These are phyloP conservation scores for Perizoma flavofasciatum DNA, from an alignment of 2,888 invertebrate species.

Conservation along the genomic window DNA sequence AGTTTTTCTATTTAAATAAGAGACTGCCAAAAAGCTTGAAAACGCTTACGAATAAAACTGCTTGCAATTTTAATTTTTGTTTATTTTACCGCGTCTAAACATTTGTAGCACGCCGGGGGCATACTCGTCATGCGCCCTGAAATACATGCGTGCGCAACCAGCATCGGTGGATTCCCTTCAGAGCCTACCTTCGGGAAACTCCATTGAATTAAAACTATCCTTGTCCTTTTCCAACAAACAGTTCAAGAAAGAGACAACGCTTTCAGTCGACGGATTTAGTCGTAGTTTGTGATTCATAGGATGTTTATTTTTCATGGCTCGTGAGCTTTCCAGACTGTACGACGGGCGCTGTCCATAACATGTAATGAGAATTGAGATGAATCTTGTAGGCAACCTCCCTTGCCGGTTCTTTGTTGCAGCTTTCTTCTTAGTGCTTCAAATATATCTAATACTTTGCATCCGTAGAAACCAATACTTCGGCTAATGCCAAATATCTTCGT, in stretches of 20 bases:
- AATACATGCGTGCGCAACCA: constrained; percentile 75
- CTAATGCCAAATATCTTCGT: too few species aligned
- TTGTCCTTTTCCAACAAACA: constrained; percentile 42
- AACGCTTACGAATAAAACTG: not conserved
- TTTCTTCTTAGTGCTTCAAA: too few species aligned
- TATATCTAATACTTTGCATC: too few species aligned
- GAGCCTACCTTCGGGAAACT: constrained; percentile 47
- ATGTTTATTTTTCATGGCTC: constrained; percentile 32
- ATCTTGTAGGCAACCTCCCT: not conserved
- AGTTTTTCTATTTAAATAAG: too few species aligned
- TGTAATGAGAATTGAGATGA: constrained; percentile 11
- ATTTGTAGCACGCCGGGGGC: constrained; percentile 58
- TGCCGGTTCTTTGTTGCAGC: not conserved
- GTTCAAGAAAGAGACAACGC: constrained; percentile 34
- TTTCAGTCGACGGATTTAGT: constrained; percentile 17
- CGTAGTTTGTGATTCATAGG: constrained; percentile 32
- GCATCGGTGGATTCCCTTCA: constrained; percentile 54
- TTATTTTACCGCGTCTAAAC: constrained; percentile 56
- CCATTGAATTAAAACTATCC: constrained; percentile 46
- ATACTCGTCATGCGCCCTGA: constrained; percentile 78
- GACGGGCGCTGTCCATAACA: constrained; percentile 24
- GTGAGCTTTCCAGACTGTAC: constrained; percentile 29
- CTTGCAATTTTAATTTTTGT: constrained; percentile 25
- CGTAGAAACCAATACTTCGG: too few species aligned
- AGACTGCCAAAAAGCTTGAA: too few species aligned